Percentiles rank a stretch among this genome's conserved stretches.
Evolutionary conservation across 2,113 vertebrate species (phyloP).

Genomic region (Sclerurus mexicanus): DNA sequence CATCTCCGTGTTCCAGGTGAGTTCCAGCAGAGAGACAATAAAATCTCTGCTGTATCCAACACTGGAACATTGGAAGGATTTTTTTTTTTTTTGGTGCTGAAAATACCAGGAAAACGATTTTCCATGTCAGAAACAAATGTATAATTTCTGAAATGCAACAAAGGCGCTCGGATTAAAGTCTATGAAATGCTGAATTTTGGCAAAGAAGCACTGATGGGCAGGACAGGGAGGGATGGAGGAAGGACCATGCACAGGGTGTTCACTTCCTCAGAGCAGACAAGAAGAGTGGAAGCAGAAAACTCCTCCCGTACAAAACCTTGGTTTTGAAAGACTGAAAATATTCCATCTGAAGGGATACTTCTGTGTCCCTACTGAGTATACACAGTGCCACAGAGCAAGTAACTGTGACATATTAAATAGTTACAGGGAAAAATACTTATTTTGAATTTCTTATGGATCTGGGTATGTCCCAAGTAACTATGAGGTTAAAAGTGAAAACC

Average conservation of each 20-base stretch:
- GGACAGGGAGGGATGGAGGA: neutral
- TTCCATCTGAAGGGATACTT: neutral
- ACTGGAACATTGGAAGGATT: neutral
- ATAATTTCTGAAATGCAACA: neutral
- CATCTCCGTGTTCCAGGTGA: rapidly evolving
- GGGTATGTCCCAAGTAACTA: neutral
- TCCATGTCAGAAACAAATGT: neutral
- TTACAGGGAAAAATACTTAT: neutral
- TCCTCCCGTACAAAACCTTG: neutral
- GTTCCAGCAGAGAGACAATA: neutral
- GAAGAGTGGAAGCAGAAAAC: neutral
- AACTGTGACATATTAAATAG: neutral
- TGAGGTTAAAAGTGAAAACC: neutral
- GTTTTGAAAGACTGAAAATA: neutral
- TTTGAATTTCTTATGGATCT: neutral
- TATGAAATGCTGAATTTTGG: neutral
- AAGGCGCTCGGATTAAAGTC: neutral
- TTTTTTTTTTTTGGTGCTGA: neutral
- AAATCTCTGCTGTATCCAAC: neutral
- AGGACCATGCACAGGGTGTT: neutral
- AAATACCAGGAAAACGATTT: neutral
- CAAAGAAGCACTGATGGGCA: neutral
- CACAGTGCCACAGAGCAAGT: neutral
- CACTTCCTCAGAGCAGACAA: neutral
- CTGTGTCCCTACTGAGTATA: neutral